Evolutionary conservation across 1,140 invertebrate genomes (phyloP).

Genomic region (Mercenaria mercenaria): DNA sequence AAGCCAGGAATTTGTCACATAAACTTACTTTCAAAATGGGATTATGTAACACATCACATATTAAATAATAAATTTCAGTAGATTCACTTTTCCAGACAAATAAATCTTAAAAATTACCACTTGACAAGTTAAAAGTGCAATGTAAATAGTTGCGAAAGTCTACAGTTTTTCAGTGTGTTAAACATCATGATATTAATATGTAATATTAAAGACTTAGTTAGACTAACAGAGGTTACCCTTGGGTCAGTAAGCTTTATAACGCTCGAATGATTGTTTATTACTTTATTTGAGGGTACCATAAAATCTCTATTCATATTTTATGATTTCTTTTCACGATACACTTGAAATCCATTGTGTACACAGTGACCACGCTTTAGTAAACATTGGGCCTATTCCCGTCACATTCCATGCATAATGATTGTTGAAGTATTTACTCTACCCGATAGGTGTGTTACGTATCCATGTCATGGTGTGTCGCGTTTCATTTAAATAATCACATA

Average conservation of each 20-base stretch:
- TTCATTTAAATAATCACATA: neutral
- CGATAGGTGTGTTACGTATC: neutral
- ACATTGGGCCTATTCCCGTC: neutral
- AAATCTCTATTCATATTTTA: neutral
- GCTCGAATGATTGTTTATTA: neutral
- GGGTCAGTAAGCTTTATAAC: too few species aligned
- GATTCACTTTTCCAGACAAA: too few species aligned
- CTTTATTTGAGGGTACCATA: neutral
- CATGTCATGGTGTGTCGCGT: neutral
- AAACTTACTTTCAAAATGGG: too few species aligned
- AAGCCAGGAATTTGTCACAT: too few species aligned
- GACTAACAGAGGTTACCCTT: neutral
- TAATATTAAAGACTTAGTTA: too few species aligned
- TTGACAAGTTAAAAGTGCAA: too few species aligned
- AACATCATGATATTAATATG: too few species aligned
- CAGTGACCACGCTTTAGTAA: neutral
- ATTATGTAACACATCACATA: too few species aligned
- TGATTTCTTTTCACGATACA: constrained; percentile 28
- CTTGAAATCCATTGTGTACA: constrained; percentile 42
- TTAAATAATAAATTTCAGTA: too few species aligned
- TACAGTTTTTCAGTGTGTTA: too few species aligned
- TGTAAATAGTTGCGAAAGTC: too few species aligned
- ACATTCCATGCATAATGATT: constrained; percentile 29
- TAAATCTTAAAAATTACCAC: too few species aligned
- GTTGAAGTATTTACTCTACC: neutral